Evolutionary conservation across 2,888 invertebrate species (phyloP).

Genomic region (Erebia ligea): DNA sequence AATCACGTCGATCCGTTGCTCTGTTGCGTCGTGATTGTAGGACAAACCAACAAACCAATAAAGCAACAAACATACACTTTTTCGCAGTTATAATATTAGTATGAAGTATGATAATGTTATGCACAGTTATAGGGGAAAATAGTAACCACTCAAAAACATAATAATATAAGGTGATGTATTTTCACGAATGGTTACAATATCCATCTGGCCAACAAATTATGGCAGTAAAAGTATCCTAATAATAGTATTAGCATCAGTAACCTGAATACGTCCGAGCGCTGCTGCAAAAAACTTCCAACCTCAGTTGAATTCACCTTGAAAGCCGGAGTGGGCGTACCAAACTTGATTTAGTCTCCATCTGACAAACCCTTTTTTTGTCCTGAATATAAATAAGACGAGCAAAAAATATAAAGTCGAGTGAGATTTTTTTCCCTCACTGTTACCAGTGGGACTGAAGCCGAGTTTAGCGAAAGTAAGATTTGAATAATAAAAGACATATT

Average conservation of each 20-base stretch:
- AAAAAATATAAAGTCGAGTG: constrained; percentile 68
- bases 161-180: background rate
- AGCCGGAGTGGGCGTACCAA: constrained; percentile 70
- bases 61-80: too few relatives aligned
- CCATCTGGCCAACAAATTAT: constrained; percentile 13
- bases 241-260: constrained; percentile 58
- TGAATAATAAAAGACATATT: constrained; percentile 73
- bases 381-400: constrained; percentile 78
- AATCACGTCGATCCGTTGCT: too few relatives aligned
- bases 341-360: constrained; percentile 79
- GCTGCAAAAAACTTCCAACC: constrained; percentile 65
- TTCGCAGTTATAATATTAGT: too few relatives aligned
- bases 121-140: too few relatives aligned
- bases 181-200: constrained; percentile 19
- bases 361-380: constrained; percentile 81
- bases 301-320: constrained; percentile 75
- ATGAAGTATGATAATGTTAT: too few relatives aligned
- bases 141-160: too few relatives aligned
- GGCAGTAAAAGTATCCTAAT: constrained; percentile 40
- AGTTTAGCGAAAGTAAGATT: constrained; percentile 75
- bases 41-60: too few relatives aligned
- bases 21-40: too few relatives aligned
- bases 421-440: constrained; percentile 63
- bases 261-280: constrained; percentile 56
- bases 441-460: constrained; percentile 60